phyloP scores from a whole-genome alignment of 2,797 vertebrate genomes.

The Alosa sapidissima region DNA sequence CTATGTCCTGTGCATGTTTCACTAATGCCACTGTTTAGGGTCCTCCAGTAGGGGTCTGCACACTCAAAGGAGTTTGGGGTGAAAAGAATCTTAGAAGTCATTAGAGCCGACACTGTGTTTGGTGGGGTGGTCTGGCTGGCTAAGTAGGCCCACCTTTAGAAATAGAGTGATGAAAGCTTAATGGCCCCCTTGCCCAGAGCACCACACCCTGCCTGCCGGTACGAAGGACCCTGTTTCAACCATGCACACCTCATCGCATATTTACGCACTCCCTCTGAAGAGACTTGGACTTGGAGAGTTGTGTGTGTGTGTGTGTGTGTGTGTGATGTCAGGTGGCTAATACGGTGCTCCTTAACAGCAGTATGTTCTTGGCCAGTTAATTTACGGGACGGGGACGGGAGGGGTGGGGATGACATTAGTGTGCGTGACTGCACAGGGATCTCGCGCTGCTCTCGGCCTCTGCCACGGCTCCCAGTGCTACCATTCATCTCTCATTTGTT shows the following conservation, averaged over 20 bases:
- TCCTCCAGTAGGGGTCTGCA: neutral
- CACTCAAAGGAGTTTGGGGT: neutral
- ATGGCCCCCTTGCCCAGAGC: slow-evolving; percentile 61
- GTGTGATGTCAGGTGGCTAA: slow-evolving; percentile 66
- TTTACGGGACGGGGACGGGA: slow-evolving; percentile 39
- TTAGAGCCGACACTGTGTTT: neutral
- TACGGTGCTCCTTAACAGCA: slow-evolving; percentile 52
- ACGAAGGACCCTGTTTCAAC: slow-evolving; percentile 62
- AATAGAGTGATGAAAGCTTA: slow-evolving; percentile 74
- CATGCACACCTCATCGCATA: slow-evolving; percentile 41
- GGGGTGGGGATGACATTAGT: slow-evolving; percentile 55
- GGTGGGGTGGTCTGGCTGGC: neutral
- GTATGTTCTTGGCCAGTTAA: slow-evolving; percentile 56
- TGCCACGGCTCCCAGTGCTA: slow-evolving; percentile 28
- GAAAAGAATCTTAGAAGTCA: neutral
- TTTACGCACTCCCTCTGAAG: slow-evolving; percentile 23
- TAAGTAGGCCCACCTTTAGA: slow-evolving; percentile 57
- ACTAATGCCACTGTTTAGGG: neutral
- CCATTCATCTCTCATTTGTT: slow-evolving; percentile 56
- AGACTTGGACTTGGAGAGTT: neutral
- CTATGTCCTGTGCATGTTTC: neutral
- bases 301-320: neutral
- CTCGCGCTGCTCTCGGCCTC: slow-evolving; percentile 29
- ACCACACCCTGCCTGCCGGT: slow-evolving; percentile 67
- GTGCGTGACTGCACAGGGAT: slow-evolving; percentile 64